Base-by-base conservation (phyloP, 35 echinoderm and acorn worm genomes). In the Amphiura filiformis region DNA sequence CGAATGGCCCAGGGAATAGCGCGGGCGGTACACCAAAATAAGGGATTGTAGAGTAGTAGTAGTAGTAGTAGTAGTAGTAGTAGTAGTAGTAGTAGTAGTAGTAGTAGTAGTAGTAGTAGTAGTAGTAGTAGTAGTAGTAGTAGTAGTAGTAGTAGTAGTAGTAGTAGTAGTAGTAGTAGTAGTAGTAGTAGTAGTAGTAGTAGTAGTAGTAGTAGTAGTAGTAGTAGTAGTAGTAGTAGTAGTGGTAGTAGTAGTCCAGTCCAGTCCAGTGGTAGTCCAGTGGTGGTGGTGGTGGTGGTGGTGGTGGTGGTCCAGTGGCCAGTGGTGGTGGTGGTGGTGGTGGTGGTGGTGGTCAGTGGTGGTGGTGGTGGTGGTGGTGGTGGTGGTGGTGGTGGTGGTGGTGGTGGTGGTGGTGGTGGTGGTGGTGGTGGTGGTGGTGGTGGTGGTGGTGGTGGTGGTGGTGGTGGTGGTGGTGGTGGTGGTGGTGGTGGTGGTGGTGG, bases 301-400 rank as follows among this genome's bases (percentile, higher is more conserved):
- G 13, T 15, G n/a, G 56, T 61, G 56, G 56, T 61, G 56, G 56
- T 61, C 13, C 13, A 15, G 56, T 13, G 56, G 13, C 13, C 13
- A 15, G 56, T 13, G 13, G n/a, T 13, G n/a, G 56, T 61, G 56
- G 56, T 61, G 56, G 56, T 15, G 56, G 13, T 13, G 56, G 13
- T 13, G 56, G 13, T 13, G 56, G 13, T 13, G 56, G n/a, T 13
- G 13, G 56, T 13, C n/a, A n/a, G 13, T 61, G n/a, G 56, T n/a
- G n/a, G 56, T n/a, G n/a, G n/a, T n/a, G n/a, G n/a, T n/a, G n/a
- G 56, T 61, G 56, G 56, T 61, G 56, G 56, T 61, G 56, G 56
- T 61, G 56, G 56, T 61, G 56, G 56, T 61, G 56, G 56, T 61
- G 56, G 56, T 61, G 56, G 56, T 61, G 56, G 56, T 61, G 56